phyloP scores from a whole-genome alignment of 2,888 invertebrate species.

The Parthenolecanium corni region DNA sequence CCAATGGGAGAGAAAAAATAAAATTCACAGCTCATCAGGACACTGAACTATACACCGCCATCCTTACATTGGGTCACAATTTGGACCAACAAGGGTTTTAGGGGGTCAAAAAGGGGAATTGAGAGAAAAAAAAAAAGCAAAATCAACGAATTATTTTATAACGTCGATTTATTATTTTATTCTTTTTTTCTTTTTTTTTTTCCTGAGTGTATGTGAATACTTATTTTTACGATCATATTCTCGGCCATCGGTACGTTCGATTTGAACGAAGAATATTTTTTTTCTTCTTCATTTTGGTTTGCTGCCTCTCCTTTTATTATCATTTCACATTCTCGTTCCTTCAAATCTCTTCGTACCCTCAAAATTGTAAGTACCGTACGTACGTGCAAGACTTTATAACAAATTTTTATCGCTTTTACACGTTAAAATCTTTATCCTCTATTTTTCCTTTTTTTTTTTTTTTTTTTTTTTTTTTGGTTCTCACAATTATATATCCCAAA shows the following conservation, averaged over 20 bases:
- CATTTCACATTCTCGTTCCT: slow-evolving; percentile 14
- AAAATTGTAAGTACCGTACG: neutral
- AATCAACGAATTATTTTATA: slow-evolving; percentile 25
- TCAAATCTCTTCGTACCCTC: neutral
- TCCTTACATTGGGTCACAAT: neutral
- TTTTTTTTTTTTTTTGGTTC: no score
- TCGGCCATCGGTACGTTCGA: slow-evolving; percentile 8
- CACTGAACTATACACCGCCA: no score
- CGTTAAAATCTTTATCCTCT: neutral
- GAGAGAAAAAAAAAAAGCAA: neutral
- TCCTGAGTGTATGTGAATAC: no score
- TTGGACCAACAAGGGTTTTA: neutral
- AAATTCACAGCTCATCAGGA: no score
- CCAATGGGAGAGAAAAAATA: no score
- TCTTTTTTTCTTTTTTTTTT: neutral
- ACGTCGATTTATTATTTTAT: slow-evolving; percentile 15
- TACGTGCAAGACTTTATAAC: slow-evolving; percentile 21
- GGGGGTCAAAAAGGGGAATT: no score
- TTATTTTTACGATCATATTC: slow-evolving; percentile 19
- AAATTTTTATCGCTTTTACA: slow-evolving; percentile 22
- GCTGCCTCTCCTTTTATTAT: slow-evolving; percentile 12
- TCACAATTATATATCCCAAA: no score
- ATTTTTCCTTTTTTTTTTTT: neutral
- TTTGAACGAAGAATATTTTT: slow-evolving; percentile 14
- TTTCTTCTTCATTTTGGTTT: no score